Evolutionary conservation across 2,797 vertebrate genomes (phyloP).

Genomic region (Coendou prehensilis): DNA sequence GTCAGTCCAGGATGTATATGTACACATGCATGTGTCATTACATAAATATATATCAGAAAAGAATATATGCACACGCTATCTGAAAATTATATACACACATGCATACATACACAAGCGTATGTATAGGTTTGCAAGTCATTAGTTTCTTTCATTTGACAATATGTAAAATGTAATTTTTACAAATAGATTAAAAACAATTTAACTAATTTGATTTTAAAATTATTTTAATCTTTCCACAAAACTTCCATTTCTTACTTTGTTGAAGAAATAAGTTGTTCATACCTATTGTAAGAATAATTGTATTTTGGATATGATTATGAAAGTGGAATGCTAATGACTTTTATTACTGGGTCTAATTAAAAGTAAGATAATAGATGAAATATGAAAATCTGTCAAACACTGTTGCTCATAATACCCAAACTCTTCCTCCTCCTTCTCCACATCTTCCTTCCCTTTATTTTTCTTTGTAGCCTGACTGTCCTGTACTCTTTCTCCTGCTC

Average conservation of each 20-base stretch:
- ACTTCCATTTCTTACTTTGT: background rate
- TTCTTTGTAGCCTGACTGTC: background rate
- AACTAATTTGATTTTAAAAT: background rate
- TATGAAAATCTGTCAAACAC: background rate
- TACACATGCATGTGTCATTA: background rate
- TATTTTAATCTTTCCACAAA: background rate
- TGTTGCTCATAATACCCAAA: accelerated
- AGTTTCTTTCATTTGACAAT: background rate
- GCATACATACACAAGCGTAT: background rate
- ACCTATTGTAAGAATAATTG: background rate
- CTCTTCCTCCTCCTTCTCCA: accelerated
- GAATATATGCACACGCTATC: no score
- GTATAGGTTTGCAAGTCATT: background rate
- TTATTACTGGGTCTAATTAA: background rate
- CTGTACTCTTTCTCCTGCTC: accelerated
- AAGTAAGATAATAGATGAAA: background rate
- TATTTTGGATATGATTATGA: background rate
- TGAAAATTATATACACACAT: background rate
- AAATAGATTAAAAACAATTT: background rate
- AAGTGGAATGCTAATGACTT: background rate
- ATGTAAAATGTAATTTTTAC: background rate
- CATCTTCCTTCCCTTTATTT: background rate
- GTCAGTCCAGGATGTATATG: background rate
- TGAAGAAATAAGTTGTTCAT: background rate
- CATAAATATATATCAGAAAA: background rate